Evolutionary conservation across 2,113 vertebrate species (phyloP).

Genomic region (Indicator maculatus): DNA sequence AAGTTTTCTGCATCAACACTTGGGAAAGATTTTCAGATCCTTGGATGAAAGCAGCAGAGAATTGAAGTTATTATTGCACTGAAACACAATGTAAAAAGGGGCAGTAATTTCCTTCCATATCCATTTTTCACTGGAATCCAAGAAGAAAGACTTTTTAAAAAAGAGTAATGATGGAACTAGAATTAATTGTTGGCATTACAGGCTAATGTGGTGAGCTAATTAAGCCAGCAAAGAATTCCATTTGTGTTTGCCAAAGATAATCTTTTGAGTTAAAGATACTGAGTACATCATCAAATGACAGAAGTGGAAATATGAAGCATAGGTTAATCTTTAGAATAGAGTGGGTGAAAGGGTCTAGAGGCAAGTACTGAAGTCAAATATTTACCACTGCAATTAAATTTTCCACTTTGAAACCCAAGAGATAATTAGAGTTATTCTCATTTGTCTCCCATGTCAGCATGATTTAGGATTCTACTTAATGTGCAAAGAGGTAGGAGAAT

Average conservation of each 20-base stretch:
- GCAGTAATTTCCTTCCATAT: conserved; percentile 3
- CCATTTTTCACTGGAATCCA: conserved; percentile 24
- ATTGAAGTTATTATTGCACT: not conserved
- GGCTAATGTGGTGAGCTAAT: conserved; percentile 62
- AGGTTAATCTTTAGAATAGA: conserved; percentile 58
- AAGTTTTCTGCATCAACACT: conserved; percentile 2
- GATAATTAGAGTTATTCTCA: conserved; percentile 62
- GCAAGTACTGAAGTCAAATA: conserved; percentile 58
- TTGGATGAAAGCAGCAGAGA: not conserved
- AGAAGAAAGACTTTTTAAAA: conserved; percentile 6
- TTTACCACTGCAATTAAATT: conserved; percentile 65
- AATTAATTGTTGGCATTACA: conserved; percentile 57
- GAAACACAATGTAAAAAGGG: not conserved
- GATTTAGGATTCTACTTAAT: conserved; percentile 44
- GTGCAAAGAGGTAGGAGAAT: not conserved
- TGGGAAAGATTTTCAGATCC: conserved; percentile 20
- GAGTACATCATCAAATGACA: conserved; percentile 24
- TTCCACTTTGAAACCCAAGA: conserved; percentile 50
- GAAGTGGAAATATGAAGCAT: conserved; percentile 39
- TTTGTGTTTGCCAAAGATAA: conserved; percentile 54
- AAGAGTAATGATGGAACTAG: conserved; percentile 33
- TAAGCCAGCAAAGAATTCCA: conserved; percentile 40
- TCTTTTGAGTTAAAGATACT: conserved; percentile 29
- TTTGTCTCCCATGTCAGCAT: conserved; percentile 41
- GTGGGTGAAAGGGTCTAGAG: conserved; percentile 41